These are phyloP conservation scores for Parasteatoda lunata DNA, from an alignment of 2,888 invertebrate genomes.

Conservation along the genomic window DNA sequence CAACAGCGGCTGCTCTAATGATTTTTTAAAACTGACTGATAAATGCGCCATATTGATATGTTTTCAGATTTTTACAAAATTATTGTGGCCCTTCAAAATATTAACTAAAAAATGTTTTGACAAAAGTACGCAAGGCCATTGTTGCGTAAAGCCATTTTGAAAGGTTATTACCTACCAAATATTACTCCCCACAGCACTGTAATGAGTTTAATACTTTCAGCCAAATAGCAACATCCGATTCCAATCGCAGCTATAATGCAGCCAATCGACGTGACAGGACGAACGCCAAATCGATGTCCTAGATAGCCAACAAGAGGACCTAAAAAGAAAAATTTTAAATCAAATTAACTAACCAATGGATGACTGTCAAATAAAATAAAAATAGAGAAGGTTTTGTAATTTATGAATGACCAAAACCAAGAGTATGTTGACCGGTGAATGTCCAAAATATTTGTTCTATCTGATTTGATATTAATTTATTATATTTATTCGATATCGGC, in stretches of 20 bases:
- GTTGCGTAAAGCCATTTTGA: no score
- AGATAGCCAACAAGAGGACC: slow-evolving; percentile 56
- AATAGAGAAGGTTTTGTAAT: not conserved
- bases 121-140: no score
- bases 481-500: no score
- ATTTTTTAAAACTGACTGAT: no score
- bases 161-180: slow-evolving; percentile 57
- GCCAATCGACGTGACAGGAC: slow-evolving; percentile 52
- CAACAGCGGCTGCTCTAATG: no score
- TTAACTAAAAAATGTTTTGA: no score
- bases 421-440: no score
- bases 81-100: no score
- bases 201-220: slow-evolving; percentile 45
- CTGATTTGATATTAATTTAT: not conserved
- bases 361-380: not conserved
- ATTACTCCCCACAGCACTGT: slow-evolving; percentile 63
- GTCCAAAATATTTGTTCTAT: no score
- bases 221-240: slow-evolving; percentile 63
- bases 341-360: not conserved
- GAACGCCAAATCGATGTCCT: slow-evolving; percentile 38
- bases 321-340: slow-evolving; percentile 1
- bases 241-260: slow-evolving; percentile 61
- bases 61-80: no score
- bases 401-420: not conserved
- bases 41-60: no score